Base-by-base conservation (phyloP, 1,140 invertebrate species). In the Drosophila tristis region DNA sequence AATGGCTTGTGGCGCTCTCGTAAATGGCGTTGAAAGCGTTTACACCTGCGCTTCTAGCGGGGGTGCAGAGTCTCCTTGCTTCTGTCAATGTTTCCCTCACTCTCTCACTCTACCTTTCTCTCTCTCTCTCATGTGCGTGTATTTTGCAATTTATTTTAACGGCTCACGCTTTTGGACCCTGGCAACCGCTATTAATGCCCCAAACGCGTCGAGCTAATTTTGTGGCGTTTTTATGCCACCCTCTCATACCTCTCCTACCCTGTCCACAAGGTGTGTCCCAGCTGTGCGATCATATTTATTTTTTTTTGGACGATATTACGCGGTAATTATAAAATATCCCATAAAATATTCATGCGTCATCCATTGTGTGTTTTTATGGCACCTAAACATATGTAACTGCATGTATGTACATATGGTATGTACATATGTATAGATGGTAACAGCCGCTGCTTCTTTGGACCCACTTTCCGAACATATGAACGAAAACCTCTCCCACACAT, bases 261-360 rank as follows among this genome's bases (percentile, higher is more conserved):
- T 25, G 9, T 15, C 57, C 31, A 47, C 42, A 39, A 42, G 57
- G 35, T 26, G 45, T 45, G 75, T 84, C 84, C 84, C 84, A 87
- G 84, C 84, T 87, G 84, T 64, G 84, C 84, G 84, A 87, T 87
- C 79, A 78, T 73, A 49, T 72, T 55, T 51, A 47, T 55, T 80
- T 63, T 75, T 63, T 78, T 70, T 65, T 80, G 66, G 56, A 71
- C 76, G 75, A 70, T 89, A 82, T 87, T 89, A 66, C 60, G 68
- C 75, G 84, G 84, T 87, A 87, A 87, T 87, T 87, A 87, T 87
- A 87, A 87, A 87, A 87, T 87, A 89, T 89, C 64, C 84, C 56
- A 89, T 87, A 82, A 87, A 87, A 82, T 89, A 87, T 86, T 78
- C 62, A 87, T 78, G 65, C 67, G 68, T 87, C 71, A 86, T 75